Evolutionary conservation across 2,888 invertebrate species (phyloP).

Genomic region (Himalopsyche kuldschensis): DNA sequence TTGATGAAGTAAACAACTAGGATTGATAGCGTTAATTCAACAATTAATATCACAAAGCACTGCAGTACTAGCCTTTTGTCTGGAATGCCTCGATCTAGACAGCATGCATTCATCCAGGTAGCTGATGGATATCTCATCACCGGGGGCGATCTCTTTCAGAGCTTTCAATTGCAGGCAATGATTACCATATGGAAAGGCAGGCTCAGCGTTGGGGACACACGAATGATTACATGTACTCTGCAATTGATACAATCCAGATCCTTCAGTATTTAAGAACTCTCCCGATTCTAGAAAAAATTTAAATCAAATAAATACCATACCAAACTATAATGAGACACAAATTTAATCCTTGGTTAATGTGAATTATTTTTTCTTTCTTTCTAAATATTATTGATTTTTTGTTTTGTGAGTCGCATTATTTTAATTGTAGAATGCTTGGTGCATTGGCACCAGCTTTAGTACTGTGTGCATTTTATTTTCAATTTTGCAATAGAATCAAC

Average conservation of each 20-base stretch:
- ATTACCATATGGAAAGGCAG: constrained; percentile 82
- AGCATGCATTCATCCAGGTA: constrained; percentile 86
- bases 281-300: constrained; percentile 59
- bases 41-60: no score
- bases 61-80: constrained; percentile 67
- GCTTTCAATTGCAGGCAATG: constrained; percentile 75
- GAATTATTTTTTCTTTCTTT: no score
- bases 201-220: constrained; percentile 85
- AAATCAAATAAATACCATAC: background rate
- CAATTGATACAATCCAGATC: constrained; percentile 82
- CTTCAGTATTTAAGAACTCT: constrained; percentile 88
- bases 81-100: constrained; percentile 79
- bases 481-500: no score
- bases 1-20: no score
- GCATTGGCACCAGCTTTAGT: no score
- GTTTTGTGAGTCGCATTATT: no score
- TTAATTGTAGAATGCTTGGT: no score
- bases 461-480: no score
- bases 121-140: constrained; percentile 88
- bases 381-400: no score
- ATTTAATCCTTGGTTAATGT: no score
- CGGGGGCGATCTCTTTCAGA: constrained; percentile 68
- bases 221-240: constrained; percentile 93
- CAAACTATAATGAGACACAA: no score
- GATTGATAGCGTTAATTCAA: no score